A percentile compares a stretch with the other conserved stretches of the same genome.
Evolutionary conservation across 2,113 vertebrate species (phyloP).

Genomic region (Prinia subflava): DNA sequence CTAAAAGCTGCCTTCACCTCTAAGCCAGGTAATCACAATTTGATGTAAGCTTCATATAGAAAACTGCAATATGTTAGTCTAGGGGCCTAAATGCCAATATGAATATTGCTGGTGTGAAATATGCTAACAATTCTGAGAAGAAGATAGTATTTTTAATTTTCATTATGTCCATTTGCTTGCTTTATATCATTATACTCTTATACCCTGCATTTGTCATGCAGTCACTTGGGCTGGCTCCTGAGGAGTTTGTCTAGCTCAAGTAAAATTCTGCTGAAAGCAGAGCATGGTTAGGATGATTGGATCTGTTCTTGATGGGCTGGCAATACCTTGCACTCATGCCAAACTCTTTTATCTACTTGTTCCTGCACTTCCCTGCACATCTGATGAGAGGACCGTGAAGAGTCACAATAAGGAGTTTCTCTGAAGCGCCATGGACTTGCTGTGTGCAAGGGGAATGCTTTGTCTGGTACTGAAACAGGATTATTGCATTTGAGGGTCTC

Average conservation of each 20-base stretch:
- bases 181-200: neutral
- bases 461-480: neutral
- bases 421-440: neutral
- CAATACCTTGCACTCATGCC: neutral
- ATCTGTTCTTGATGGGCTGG: neutral
- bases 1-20: neutral
- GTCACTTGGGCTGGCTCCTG: neutral
- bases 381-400: neutral
- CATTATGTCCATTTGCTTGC: neutral
- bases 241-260: neutral
- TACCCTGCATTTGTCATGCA: accelerated
- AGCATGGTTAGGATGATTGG: neutral
- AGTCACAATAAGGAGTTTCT: neutral
- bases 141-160: neutral
- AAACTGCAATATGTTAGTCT: neutral
- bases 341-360: neutral
- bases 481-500: neutral
- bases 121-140: neutral
- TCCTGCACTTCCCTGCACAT: neutral
- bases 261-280: neutral
- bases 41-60: neutral
- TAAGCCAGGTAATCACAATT: neutral
- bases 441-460: neutral
- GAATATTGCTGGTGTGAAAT: neutral
- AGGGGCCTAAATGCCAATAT: neutral